Percentiles rank a stretch among this genome's conserved stretches.
These are phyloP conservation scores for Acleris laterana DNA, from an alignment of 2,888 invertebrate genomes.

Conservation along the genomic window DNA sequence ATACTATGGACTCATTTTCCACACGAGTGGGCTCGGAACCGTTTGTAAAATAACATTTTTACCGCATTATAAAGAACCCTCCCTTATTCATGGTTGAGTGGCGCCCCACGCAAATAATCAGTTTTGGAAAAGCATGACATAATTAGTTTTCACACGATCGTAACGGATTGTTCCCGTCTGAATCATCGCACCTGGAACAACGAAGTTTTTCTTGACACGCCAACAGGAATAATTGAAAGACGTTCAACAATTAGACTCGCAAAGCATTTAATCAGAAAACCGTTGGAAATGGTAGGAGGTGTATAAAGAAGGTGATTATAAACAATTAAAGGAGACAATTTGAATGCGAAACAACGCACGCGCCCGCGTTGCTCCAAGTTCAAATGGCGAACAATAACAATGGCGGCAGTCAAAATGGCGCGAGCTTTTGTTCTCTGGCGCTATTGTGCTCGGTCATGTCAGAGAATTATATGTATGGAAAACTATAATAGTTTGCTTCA, in stretches of 20 bases:
- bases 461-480: slow-evolving; percentile 41
- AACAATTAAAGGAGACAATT: slow-evolving; percentile 65
- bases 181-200: slow-evolving; percentile 2
- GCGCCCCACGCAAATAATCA: slow-evolving; percentile 54
- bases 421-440: slow-evolving; percentile 76
- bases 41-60: slow-evolving; percentile 71
- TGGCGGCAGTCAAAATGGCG: slow-evolving; percentile 75
- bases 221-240: neutral
- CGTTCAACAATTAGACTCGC: slow-evolving; percentile 7
- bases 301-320: slow-evolving; percentile 50
- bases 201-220: neutral
- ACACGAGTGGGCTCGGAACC: slow-evolving; percentile 59
- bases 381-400: slow-evolving; percentile 80
- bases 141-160: slow-evolving; percentile 54
- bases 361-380: slow-evolving; percentile 79
- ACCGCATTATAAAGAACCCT: slow-evolving; percentile 71
- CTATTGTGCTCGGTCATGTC: slow-evolving; percentile 63
- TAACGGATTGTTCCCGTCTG: slow-evolving; percentile 23
- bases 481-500: slow-evolving; percentile 6
- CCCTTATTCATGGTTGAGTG: slow-evolving; percentile 56
- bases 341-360: slow-evolving; percentile 78
- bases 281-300: slow-evolving; percentile 49
- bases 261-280: slow-evolving; percentile 25
- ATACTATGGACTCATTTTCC: slow-evolving; percentile 62
- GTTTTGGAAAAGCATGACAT: slow-evolving; percentile 52